Percentiles rank a stretch among this genome's conserved stretches.
phyloP scores from a whole-genome alignment of 2,888 invertebrate species.

The Diachrysia chrysitis region DNA sequence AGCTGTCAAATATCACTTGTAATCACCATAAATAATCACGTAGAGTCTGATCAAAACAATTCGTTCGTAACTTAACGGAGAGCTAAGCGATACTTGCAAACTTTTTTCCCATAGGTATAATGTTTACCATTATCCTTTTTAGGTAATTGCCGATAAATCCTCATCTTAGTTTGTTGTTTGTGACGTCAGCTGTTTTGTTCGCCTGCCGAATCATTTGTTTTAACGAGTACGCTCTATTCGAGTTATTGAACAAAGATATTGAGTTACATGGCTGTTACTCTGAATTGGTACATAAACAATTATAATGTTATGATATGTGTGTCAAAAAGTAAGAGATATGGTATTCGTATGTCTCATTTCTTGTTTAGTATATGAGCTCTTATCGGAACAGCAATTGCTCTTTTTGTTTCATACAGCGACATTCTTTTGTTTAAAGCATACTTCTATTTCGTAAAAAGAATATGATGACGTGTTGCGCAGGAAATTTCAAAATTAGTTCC shows the following conservation, averaged over 20 bases:
- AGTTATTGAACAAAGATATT: background rate
- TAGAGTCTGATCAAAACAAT: conserved; percentile 32
- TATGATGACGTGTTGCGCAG: too few relatives aligned
- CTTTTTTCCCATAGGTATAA: conserved; percentile 46
- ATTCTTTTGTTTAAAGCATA: too few relatives aligned
- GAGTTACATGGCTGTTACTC: background rate
- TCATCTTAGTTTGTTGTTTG: conserved; percentile 50
- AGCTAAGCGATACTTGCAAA: conserved; percentile 36
- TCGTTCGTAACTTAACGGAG: conserved; percentile 45
- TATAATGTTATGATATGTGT: conserved; percentile 3
- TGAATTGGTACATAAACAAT: conserved; percentile 7
- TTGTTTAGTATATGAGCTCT: background rate
- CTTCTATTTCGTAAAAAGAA: too few relatives aligned
- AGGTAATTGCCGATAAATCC: conserved; percentile 59
- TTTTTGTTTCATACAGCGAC: too few relatives aligned
- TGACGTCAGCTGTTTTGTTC: conserved; percentile 55
- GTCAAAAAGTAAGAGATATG: conserved; percentile 1
- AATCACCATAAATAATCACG: conserved; percentile 32
- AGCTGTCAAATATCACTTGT: conserved; percentile 1
- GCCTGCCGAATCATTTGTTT: conserved; percentile 26
- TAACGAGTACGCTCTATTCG: conserved; percentile 12
- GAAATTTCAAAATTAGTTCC: too few relatives aligned
- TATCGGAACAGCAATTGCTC: background rate
- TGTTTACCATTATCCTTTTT: conserved; percentile 52
- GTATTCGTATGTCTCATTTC: background rate